phyloP scores from a whole-genome alignment of 1,140 invertebrate species.

The Trinorchestia longiramus region DNA sequence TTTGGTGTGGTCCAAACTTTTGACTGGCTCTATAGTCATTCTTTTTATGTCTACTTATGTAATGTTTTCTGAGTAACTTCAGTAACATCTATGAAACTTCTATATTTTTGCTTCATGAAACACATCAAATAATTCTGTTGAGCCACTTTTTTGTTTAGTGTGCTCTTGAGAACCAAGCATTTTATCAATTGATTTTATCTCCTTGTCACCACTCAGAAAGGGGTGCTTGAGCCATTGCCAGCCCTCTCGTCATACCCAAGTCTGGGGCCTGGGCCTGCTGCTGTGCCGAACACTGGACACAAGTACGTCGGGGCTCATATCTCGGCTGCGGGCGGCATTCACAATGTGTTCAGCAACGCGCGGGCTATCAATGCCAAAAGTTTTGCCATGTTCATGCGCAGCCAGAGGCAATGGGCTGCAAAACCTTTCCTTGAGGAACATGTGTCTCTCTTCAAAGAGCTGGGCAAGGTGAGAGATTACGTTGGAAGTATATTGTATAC shows the following conservation, averaged over 20 bases:
- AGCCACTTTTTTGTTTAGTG: not conserved
- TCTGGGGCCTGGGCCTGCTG: conserved; percentile 8
- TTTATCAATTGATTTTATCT: not conserved
- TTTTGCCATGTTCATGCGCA: conserved; percentile 54
- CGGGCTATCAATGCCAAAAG: conserved; percentile 24
- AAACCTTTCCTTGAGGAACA: conserved; percentile 56
- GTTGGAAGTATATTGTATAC: no score
- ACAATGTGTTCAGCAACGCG: conserved; percentile 54
- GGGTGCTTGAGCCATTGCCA: not conserved
- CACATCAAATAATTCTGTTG: not conserved
- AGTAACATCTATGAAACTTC: no score
- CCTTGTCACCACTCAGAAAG: not conserved
- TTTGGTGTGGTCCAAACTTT: no score
- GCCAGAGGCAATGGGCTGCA: conserved; percentile 48
- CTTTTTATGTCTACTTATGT: no score
- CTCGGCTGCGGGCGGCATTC: conserved; percentile 47
- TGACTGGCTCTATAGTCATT: no score
- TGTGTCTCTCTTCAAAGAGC: not conserved
- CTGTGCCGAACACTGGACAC: conserved; percentile 20
- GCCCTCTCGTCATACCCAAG: not conserved
- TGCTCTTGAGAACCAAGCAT: not conserved
- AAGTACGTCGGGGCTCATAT: conserved; percentile 55
- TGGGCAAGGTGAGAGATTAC: not conserved
- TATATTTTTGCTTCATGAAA: no score
- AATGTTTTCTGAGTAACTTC: no score